These are phyloP conservation scores for Alca torda DNA, from an alignment of 2,797 vertebrate genomes.

Conservation along the genomic window DNA sequence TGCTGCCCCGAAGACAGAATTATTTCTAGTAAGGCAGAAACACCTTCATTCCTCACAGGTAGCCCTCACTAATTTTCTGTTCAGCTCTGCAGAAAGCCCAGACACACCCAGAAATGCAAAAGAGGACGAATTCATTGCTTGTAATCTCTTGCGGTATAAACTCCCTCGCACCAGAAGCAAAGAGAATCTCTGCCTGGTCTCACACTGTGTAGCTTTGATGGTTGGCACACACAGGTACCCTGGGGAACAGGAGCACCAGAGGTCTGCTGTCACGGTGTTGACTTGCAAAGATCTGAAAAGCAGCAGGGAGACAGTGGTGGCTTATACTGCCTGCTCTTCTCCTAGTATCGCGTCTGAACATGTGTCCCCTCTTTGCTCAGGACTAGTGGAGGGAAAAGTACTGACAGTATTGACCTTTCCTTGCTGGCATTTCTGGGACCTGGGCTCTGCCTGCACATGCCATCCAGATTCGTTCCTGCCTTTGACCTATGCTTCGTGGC, in stretches of 20 bases:
- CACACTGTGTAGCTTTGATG: neutral
- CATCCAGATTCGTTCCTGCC: neutral
- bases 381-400: neutral
- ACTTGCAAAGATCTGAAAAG: neutral
- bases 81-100: neutral
- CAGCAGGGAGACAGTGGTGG: neutral
- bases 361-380: neutral
- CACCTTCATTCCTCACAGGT: neutral
- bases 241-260: neutral
- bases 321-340: neutral
- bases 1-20: neutral
- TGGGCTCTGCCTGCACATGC: neutral
- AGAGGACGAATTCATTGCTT: neutral
- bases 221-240: neutral
- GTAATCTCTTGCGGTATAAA: neutral
- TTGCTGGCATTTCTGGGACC: neutral
- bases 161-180: neutral
- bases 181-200: neutral
- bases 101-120: neutral
- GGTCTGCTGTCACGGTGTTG: neutral
- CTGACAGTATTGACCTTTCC: slow-evolving; percentile 29
- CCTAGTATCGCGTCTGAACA: neutral
- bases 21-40: neutral
- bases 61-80: neutral
- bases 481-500: neutral